Conservation (phyloP, 2,888 invertebrate species). For the Eupithecia vulgata region DNA sequence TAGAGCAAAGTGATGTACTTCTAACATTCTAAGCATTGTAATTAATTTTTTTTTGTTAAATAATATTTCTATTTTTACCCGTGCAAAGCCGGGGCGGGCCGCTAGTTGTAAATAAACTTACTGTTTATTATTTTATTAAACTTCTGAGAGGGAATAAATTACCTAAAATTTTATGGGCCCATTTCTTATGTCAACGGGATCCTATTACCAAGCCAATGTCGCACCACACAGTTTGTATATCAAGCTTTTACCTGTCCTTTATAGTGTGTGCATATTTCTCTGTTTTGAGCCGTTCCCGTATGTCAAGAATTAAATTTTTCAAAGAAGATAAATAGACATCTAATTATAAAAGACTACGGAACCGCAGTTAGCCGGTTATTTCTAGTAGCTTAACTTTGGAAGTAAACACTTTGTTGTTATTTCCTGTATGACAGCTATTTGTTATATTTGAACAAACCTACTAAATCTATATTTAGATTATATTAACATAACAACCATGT, state of each 20-base stretch:
- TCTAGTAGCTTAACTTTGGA: not conserved
- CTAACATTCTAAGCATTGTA: too few species aligned
- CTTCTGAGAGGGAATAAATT: not conserved
- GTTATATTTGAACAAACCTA: slow-evolving; percentile 2
- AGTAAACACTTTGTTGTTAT: not conserved
- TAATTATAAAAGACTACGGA: not conserved
- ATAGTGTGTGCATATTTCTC: too few species aligned
- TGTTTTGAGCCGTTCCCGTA: too few species aligned
- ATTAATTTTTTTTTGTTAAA: too few species aligned
- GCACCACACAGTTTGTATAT: too few species aligned
- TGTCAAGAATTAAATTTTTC: not conserved
- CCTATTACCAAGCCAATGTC: too few species aligned
- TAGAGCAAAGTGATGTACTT: too few species aligned
- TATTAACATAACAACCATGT: not conserved
- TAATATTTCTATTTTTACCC: too few species aligned
- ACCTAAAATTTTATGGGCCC: not conserved
- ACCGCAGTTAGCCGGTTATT: not conserved
- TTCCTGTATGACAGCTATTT: not conserved
- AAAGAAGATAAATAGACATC: not conserved
- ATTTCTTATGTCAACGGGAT: not conserved
- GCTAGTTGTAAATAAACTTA: too few species aligned
- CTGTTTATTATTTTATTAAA: not conserved
- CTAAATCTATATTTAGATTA: not conserved
- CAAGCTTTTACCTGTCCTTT: too few species aligned
- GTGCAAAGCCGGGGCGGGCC: too few species aligned